Percentiles rank a stretch among this genome's conserved stretches.
Conservation (phyloP, 2,797 vertebrate genomes). For the Tokudaia tokunoshimensis region DNA sequence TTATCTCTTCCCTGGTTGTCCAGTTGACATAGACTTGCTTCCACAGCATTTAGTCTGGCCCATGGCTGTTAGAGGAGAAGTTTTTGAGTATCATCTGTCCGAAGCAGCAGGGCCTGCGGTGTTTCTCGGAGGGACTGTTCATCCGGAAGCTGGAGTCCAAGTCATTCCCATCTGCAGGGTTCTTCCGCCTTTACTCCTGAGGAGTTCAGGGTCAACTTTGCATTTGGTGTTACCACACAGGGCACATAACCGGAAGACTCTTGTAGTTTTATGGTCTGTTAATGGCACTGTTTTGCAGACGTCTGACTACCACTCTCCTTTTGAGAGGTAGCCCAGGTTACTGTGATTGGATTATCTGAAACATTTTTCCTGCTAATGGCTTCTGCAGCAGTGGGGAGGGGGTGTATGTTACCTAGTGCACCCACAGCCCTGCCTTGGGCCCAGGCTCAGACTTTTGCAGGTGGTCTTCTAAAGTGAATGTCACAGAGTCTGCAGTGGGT, state of each 20-base stretch:
- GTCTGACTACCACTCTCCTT: not conserved
- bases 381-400: not conserved
- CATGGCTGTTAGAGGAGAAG: not conserved
- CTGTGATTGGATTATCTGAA: not conserved
- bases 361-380: slow-evolving; percentile 4
- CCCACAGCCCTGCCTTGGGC: not conserved
- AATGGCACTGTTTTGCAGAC: not conserved
- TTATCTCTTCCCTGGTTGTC: not conserved
- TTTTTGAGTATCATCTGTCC: not conserved
- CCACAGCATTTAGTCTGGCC: not conserved
- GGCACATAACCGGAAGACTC: not conserved
- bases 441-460: not conserved
- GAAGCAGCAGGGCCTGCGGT: not conserved
- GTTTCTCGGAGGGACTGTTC: not conserved
- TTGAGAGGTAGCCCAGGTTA: not conserved
- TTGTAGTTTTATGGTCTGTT: not conserved
- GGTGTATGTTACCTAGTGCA: not conserved
- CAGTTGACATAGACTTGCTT: not conserved
- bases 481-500: not conserved
- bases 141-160: not conserved
- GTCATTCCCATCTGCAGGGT: not conserved
- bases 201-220: not conserved
- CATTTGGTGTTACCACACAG: not conserved
- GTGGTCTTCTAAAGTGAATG: not conserved
- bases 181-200: not conserved